Base-by-base conservation (phyloP, 2,113 vertebrate genomes). In the Phalacrocorax carbo region DNA sequence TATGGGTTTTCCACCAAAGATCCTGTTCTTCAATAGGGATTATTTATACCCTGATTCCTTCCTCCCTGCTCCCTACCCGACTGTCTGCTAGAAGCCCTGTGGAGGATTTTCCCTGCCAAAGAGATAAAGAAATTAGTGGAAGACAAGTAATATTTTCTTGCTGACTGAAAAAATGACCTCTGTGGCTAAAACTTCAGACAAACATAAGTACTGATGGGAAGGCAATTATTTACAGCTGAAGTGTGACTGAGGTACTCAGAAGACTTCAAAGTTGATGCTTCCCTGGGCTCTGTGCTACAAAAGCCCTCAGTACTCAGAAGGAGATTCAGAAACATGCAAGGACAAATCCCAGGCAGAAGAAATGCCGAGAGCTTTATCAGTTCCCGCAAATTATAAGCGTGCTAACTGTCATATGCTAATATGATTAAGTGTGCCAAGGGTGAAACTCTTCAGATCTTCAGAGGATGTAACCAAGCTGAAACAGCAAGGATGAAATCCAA, bases 51-150 rank as follows among this genome's bases (percentile, higher is more conserved):
- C 11, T 32, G 70, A 78, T 60, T 91, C 16, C 9, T 85, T 84
- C 51, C 42, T 32, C 4, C 15, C 30, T 0, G 0, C 54, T 73
- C 14, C 38, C 23, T 54, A 34, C 7, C 13, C 3, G 0, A 3
- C 52, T n/a, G 8, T 54, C 26, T 89, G 48, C 15, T 64, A 64
- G 55, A 55, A 60, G 9, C 12, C 40, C 34, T 72, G 38, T 72
- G n/a, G 17, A 88, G 32, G 26, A 75, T 75, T 91, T 58, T 90
- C 8, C 22, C 15, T 26, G 52, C 15, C 7, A 60, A n/a, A 68
- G 23, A 57, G 23, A 94, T 15, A 87, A 87, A 27, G 25, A 89
- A 75, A 85, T 82, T 62, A 36, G 5, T 3, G 1, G 46, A 81
- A 93, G 44, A 90, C 48, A 68, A 93, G 18, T 49, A 54, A 44